phyloP scores from a whole-genome alignment of 2,113 vertebrate species.

The Platysternon megacephalum region DNA sequence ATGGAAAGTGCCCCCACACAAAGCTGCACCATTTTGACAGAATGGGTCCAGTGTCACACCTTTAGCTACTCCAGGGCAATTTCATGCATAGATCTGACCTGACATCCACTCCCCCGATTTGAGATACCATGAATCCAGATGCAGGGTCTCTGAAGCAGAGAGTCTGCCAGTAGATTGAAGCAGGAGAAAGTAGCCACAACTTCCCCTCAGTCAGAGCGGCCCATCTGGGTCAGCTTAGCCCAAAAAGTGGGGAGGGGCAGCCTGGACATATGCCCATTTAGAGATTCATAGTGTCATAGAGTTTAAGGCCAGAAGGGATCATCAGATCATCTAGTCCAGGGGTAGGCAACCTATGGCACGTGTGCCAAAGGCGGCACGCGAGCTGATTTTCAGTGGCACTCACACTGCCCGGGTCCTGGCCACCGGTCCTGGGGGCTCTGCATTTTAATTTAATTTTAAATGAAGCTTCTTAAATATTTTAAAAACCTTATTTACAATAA shows the following conservation, averaged over 20 bases:
- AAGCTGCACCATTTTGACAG: rapidly evolving
- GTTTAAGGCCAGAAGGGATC: too few species aligned
- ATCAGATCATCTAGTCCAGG: too few species aligned
- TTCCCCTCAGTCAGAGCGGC: neutral
- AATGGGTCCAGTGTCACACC: neutral
- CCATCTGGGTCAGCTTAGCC: neutral
- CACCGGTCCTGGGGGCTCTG: too few species aligned
- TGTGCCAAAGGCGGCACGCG: too few species aligned
- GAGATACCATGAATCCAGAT: rapidly evolving
- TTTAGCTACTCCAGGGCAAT: neutral
- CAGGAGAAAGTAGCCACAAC: neutral
- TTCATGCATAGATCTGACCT: rapidly evolving
- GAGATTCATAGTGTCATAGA: too few species aligned
- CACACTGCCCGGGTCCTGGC: too few species aligned
- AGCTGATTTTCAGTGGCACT: too few species aligned
- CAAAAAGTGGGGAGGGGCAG: neutral
- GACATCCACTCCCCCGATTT: neutral
- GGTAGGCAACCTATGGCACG: too few species aligned
- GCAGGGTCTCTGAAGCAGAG: rapidly evolving
- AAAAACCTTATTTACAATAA: too few species aligned
- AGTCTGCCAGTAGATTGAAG: neutral
- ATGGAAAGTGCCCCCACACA: neutral
- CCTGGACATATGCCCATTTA: neutral
- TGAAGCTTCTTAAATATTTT: too few species aligned
- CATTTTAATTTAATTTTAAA: too few species aligned